Evolutionary conservation across 1,140 invertebrate species (phyloP), one percentile per base, ranked within the genome.

Genomic region (Papilio machaon): DNA sequence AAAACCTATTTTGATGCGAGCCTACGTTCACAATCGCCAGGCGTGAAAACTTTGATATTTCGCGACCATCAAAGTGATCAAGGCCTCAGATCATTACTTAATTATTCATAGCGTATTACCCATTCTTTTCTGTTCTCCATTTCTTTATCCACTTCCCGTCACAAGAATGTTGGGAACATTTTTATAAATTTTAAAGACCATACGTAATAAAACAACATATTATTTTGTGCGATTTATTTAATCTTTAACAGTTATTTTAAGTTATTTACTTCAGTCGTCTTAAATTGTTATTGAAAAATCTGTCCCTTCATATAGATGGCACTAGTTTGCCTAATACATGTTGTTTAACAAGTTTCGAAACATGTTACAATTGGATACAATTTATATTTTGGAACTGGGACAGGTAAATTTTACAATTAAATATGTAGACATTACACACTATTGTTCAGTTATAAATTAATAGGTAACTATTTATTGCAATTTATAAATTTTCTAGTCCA

Each of bases 171-270:
- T 58, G 54, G n/a, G 17, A 58, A 19, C n/a, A 58, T 8, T n/a
- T 58, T n/a, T 58, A 58, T 52, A 52, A 7, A 13, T 52, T 52
- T 15, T 58, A 17, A 58, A 58, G 54, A 64, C 64, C 17, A 47
- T 15, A 74, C 2, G 47, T 23, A 91, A 91, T 90, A 83, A 92
- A 91, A 92, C 87, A 84, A 84, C 47, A 15, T 23, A 70, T 88
- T 91, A 92, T 94, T 94, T 94, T 94, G 92, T 94, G 92, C 92
- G 88, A 88, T 94, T 93, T 94, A 94, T 93, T 94, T 87, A 94
- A 92, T 92, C 91, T 84, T 91, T 93, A 94, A 94, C 92, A 94
- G 91, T 94, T 94, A 91, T 91, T 88, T 90, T 91, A 91, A 92
- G 92, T 89, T 92, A 79, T 91, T 94, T 92, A 92, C 88, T 90